Evolutionary conservation across 2,797 vertebrate species (phyloP), one percentile per base, ranked within the genome.

Genomic region (Dryobates pubescens): DNA sequence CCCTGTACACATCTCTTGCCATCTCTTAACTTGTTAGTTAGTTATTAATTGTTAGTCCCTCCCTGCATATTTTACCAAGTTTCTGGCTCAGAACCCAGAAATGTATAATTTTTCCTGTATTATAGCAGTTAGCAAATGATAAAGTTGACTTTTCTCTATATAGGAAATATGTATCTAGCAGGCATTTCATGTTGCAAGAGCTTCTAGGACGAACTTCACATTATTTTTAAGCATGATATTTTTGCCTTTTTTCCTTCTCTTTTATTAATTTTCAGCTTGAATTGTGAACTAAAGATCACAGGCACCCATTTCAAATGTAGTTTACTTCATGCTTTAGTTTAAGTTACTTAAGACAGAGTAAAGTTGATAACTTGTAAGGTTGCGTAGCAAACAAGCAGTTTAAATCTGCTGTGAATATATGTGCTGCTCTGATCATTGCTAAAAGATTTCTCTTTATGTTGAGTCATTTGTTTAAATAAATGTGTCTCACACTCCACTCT

Each of bases 121-220:
- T 83, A 10, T 70, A 84, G 53, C 41, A 69, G 53, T 5, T 63
- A 88, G 43, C 27, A 92, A 78, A 90, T 68, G 10, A 54, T 54
- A 83, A 82, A 76, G 41, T 59, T 81, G 57, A 71, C 57, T 69
- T 69, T 97, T 80, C 75, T 76, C 13, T 4, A 10, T 38, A 94
- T 95, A 94, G 89, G 81, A 93, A 62, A 92, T 92, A 58, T 17
- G 3, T 85, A 22, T 88, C 68, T 92, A 89, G 67, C 65, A 92
- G 34, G 20, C 82, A 47, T 86, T 93, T 93, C 26, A 26, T 83
- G 27, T 82, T 95, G 79, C 74, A 95, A 90, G 72, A 95, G 70
- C 79, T 95, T 41, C 49, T 83, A 92, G 84, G 68, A 78, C 43
- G 65, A 94, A 32, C 17, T 17, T 93, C 26, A 49, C 29, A 23